Percentiles rank a stretch among this genome's conserved stretches.
Conservation (phyloP, 2,113 vertebrate genomes). For the Channa argus region DNA sequence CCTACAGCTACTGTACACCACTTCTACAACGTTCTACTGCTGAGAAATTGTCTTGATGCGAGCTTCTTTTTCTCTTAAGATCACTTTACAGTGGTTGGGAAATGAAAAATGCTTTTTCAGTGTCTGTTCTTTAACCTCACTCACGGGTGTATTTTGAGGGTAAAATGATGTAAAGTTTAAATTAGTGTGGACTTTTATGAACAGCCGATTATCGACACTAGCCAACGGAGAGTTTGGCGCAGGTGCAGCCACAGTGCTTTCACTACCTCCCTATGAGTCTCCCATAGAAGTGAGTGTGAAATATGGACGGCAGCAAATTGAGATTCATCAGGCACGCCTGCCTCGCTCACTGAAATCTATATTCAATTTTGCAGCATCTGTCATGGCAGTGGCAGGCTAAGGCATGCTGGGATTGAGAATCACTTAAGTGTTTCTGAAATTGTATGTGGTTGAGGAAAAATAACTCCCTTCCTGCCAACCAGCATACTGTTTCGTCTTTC, state of each 20-base stretch:
- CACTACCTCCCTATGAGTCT: slow-evolving; percentile 56
- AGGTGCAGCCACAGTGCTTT: slow-evolving; percentile 48
- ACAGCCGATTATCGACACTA: slow-evolving; percentile 56
- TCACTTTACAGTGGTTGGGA: background rate
- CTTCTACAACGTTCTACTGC: slow-evolving; percentile 29
- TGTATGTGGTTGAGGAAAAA: slow-evolving; percentile 46
- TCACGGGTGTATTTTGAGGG: slow-evolving; percentile 22
- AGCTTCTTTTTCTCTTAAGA: slow-evolving; percentile 24
- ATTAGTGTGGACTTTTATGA: slow-evolving; percentile 60
- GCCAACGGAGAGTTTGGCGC: slow-evolving; percentile 67
- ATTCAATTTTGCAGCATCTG: slow-evolving; percentile 83
- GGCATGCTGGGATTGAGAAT: slow-evolving; percentile 76
- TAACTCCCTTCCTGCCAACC: slow-evolving; percentile 33
- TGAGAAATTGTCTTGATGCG: slow-evolving; percentile 35
- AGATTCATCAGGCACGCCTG: slow-evolving; percentile 83
- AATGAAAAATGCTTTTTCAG: slow-evolving; percentile 23
- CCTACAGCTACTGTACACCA: slow-evolving; percentile 46
- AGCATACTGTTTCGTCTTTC: background rate
- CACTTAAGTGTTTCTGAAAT: slow-evolving; percentile 75
- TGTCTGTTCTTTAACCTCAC: background rate
- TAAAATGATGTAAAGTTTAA: slow-evolving; percentile 39
- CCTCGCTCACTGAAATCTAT: slow-evolving; percentile 83
- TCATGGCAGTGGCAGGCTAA: slow-evolving; percentile 74
- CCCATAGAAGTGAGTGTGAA: slow-evolving; percentile 71
- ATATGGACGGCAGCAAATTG: slow-evolving; percentile 82